These are phyloP conservation scores for Chionoecetes opilio DNA, from an alignment of 1,140 invertebrate species.

Conservation along the genomic window DNA sequence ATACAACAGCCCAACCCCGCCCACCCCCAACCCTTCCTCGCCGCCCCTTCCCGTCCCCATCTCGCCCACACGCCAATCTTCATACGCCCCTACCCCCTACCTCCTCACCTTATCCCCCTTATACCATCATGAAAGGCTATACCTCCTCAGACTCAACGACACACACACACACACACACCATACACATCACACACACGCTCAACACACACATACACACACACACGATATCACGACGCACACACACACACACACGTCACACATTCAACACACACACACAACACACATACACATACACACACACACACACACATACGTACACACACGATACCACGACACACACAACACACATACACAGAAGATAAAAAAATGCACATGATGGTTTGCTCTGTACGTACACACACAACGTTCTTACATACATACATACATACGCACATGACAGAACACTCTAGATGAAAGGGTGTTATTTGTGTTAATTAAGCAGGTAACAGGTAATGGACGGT, in stretches of 20 bases:
- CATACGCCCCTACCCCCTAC: not conserved
- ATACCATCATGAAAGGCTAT: not conserved
- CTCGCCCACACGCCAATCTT: not conserved
- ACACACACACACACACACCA: slow-evolving; percentile 27
- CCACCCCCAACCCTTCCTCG: not conserved
- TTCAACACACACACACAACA: not conserved
- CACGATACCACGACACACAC: not conserved
- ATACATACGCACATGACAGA: not conserved
- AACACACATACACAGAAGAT: no score
- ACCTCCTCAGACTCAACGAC: not conserved
- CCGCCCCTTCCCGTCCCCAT: not conserved
- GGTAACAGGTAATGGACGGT: no score
- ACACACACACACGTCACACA: not conserved
- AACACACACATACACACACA: not conserved
- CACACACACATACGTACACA: not conserved
- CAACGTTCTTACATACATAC: not conserved
- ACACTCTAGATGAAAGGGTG: no score
- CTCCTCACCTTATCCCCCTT: not conserved
- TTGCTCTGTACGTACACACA: not conserved
- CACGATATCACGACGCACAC: not conserved
- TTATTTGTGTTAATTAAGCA: no score
- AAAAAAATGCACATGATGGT: no score
- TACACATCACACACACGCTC: slow-evolving; percentile 5
- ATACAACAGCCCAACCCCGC: not conserved
- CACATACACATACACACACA: not conserved